phyloP scores from a whole-genome alignment of 2,888 invertebrate species.

The Prenolepis imparis region DNA sequence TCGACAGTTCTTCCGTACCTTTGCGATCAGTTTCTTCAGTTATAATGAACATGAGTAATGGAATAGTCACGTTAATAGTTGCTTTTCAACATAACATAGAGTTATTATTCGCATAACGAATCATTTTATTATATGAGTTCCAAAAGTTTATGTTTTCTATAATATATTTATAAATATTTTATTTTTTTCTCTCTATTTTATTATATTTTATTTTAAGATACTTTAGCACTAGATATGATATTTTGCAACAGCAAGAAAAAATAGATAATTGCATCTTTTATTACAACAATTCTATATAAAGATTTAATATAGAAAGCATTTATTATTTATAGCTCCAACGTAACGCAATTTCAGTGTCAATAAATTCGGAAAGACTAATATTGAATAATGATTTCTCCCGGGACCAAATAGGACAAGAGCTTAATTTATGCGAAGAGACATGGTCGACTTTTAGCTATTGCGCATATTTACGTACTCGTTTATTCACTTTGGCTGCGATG shows the following conservation, averaged over 20 bases:
- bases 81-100: not conserved
- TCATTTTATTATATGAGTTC: not conserved
- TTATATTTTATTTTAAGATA: not conserved
- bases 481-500: slow-evolving; percentile 25
- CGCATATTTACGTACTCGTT: slow-evolving; percentile 15
- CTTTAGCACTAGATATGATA: not conserved
- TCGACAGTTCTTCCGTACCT: not conserved
- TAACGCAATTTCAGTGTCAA: slow-evolving; percentile 17
- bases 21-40: not conserved
- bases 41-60: not conserved
- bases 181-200: not conserved
- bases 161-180: not conserved
- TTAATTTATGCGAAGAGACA: slow-evolving; percentile 20
- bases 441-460: slow-evolving; percentile 6
- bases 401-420: not conserved
- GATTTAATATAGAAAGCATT: slow-evolving; percentile 1
- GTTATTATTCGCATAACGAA: not conserved
- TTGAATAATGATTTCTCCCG: slow-evolving; percentile 32
- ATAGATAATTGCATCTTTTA: not conserved
- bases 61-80: not conserved
- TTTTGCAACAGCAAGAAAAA: not conserved
- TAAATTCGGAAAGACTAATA: slow-evolving; percentile 11
- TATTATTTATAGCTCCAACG: not conserved
- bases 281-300: not conserved
- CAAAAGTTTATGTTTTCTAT: slow-evolving; percentile 2